phyloP scores from a whole-genome alignment of 1,140 invertebrate genomes.

The Scaptomyza graminum region DNA sequence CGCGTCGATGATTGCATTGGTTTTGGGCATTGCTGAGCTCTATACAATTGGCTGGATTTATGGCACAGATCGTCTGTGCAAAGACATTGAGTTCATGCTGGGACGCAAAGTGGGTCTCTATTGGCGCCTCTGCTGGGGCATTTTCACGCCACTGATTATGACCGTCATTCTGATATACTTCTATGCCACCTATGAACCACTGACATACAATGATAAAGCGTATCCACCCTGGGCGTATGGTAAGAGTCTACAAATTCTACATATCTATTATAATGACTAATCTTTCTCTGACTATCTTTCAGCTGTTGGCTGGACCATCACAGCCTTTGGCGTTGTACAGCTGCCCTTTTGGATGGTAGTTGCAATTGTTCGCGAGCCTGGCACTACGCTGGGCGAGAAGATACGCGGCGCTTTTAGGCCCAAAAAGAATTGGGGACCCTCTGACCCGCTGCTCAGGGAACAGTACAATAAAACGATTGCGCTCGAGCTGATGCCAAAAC shows the following conservation, averaged over 20 bases:
- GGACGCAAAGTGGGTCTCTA: slow-evolving; percentile 88
- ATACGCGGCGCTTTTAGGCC: slow-evolving; percentile 84
- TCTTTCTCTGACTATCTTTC: background rate
- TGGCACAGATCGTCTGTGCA: slow-evolving; percentile 87
- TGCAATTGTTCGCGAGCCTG: slow-evolving; percentile 84
- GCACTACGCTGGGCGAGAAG: slow-evolving; percentile 79
- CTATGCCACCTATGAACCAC: slow-evolving; percentile 85
- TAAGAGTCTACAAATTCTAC: slow-evolving; percentile 50
- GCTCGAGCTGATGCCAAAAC: slow-evolving; percentile 55
- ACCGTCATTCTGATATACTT: slow-evolving; percentile 88
- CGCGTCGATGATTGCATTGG: slow-evolving; percentile 88
- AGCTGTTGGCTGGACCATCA: slow-evolving; percentile 86
- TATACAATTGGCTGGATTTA: slow-evolving; percentile 88
- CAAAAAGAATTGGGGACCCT: slow-evolving; percentile 86
- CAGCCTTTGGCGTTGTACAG: slow-evolving; percentile 85
- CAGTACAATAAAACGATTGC: slow-evolving; percentile 77
- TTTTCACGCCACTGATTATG: slow-evolving; percentile 89
- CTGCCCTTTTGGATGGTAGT: slow-evolving; percentile 86
- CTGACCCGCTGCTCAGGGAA: slow-evolving; percentile 68
- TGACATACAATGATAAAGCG: slow-evolving; percentile 84
- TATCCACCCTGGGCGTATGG: slow-evolving; percentile 85
- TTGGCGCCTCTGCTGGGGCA: slow-evolving; percentile 92
- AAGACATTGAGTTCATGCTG: slow-evolving; percentile 89
- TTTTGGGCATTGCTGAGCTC: slow-evolving; percentile 88
- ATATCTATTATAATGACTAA: background rate